phyloP scores from a whole-genome alignment of 2,113 vertebrate species.

The Paralichthys olivaceus region DNA sequence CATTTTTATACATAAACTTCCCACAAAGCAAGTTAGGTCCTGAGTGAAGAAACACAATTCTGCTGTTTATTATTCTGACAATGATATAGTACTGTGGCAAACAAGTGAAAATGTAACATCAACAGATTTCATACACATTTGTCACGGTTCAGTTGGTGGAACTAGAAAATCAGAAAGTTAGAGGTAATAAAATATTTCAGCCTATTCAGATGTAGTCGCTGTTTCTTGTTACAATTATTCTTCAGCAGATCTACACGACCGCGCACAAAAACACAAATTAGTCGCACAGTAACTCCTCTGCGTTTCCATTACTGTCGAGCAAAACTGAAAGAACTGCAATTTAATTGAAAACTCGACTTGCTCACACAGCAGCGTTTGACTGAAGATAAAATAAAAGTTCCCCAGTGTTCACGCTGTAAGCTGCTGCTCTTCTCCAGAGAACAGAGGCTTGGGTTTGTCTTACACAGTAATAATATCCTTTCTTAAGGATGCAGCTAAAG shows the following conservation, averaged over 20 bases:
- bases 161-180: constrained; percentile 12
- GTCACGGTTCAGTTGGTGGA: constrained; percentile 29
- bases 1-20: constrained; percentile 36
- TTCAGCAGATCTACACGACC: constrained; percentile 23
- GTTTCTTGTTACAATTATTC: constrained; percentile 22
- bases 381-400: constrained; percentile 10
- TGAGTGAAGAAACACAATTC: background rate
- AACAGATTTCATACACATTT: background rate
- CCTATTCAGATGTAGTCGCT: constrained; percentile 3
- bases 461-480: background rate
- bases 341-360: background rate
- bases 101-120: background rate
- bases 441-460: constrained; percentile 16
- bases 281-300: constrained; percentile 15
- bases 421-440: constrained; percentile 17
- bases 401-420: constrained; percentile 4
- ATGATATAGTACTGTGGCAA: too few species aligned
- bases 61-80: background rate
- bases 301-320: background rate
- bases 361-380: background rate
- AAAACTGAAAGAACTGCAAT: constrained; percentile 2
- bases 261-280: constrained; percentile 12
- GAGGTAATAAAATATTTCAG: constrained; percentile 11
- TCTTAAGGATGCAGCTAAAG: constrained; percentile 29
- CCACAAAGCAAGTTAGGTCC: background rate